Evolutionary conservation across 1,140 invertebrate species (phyloP), one percentile per base, ranked within the genome.

Genomic region (Drosophila paulistorum): DNA sequence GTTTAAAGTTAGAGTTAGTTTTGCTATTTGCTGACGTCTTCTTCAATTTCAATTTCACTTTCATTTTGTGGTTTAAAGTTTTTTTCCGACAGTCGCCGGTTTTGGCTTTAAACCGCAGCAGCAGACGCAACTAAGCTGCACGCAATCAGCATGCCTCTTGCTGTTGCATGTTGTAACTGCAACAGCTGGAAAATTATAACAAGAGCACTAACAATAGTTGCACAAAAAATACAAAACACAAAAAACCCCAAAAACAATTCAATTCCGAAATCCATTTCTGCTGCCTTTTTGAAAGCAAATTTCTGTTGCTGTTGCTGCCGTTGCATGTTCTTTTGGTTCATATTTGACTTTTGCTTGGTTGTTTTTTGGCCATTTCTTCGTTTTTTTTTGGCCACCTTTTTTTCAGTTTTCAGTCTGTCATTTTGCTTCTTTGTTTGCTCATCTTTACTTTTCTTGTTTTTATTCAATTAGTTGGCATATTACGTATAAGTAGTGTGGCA

Each of bases 31-130:
- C 14, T 51, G 48, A 79, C 79, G 79, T 87, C 82, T 86, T 86
- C 82, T 86, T 87, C 72, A 87, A 86, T 86, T 86, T 85, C 81
- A 77, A 80, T 83, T 84, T 74, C 82, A 85, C 75, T 86, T 86
- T 87, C 84, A 87, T 81, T 89, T 89, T 86, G 84, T 74, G 83
- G 84, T 64, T 83, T 89, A 75, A 35, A 73, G 85, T 79, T 87
- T 89, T 87, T 89, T 89, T 89, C 84, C 84, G 80, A 89, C 84
- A 77, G 74, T 67, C 60, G 14, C 26, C 71, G 51, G 33, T 64
- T 67, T 59, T 62, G 69, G 79, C 77, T 71, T 68, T 66, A 77
- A 83, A 60, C 54, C 14, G 62, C 55, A 61, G 65, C 60, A 67
- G 20, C 35, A 45, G 60, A 69, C 57, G 82, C 64, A 81, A 51